phyloP scores from a whole-genome alignment of 1,140 invertebrate species.

The Cotesia glomerata region DNA sequence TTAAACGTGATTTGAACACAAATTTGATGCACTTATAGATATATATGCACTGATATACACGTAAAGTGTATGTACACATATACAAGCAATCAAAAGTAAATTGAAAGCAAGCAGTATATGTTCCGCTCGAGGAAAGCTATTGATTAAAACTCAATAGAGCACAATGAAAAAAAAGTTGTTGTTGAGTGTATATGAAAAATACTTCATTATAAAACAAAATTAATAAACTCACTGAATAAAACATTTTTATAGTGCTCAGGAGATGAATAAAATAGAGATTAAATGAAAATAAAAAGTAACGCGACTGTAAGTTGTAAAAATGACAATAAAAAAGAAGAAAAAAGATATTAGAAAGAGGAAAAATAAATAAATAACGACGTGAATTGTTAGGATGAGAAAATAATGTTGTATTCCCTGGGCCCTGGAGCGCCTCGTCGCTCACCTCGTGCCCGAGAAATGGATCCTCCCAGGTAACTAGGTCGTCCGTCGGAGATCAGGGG shows the following conservation, averaged over 20 bases:
- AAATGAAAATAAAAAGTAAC: too few relatives aligned
- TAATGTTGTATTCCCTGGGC: neutral
- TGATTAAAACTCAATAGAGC: too few relatives aligned
- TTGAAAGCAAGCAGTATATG: too few relatives aligned
- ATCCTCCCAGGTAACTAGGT: constrained; percentile 38
- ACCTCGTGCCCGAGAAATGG: constrained; percentile 30
- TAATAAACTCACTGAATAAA: too few relatives aligned
- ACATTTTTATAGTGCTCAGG: too few relatives aligned
- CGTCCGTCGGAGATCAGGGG: constrained; percentile 24
- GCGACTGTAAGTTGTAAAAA: neutral
- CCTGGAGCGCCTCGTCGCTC: constrained; percentile 16
- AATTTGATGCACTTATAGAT: neutral
- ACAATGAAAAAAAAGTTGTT: too few relatives aligned
- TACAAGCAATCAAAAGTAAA: too few relatives aligned
- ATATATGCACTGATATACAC: neutral
- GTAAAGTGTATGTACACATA: neutral
- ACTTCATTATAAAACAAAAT: too few relatives aligned
- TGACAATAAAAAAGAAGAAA: neutral
- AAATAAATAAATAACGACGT: neutral
- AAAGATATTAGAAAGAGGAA: neutral
- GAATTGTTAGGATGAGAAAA: constrained; percentile 7
- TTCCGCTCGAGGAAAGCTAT: too few relatives aligned
- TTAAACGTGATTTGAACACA: neutral
- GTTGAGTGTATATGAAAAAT: too few relatives aligned
- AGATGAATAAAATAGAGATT: too few relatives aligned